Percentiles rank a stretch among this genome's conserved stretches.
phyloP scores from a whole-genome alignment of 2,888 invertebrate species.

The Sinohyriopsis cumingii region DNA sequence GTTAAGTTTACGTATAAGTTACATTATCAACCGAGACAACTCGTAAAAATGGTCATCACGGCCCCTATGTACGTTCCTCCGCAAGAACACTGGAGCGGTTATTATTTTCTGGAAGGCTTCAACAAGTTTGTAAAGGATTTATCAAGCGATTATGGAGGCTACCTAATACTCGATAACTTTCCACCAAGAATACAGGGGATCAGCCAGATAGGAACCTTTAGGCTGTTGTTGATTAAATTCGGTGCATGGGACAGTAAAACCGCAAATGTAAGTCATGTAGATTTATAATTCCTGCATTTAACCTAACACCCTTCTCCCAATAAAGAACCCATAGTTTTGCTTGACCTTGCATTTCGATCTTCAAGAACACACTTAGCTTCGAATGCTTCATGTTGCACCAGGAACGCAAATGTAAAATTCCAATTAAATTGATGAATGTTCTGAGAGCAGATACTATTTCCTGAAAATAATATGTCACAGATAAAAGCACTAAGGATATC shows the following conservation, averaged over 20 bases:
- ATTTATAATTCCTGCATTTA: too few relatives aligned
- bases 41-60: constrained; percentile 14
- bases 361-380: too few relatives aligned
- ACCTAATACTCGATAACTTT: constrained; percentile 24
- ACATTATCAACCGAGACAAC: constrained; percentile 16
- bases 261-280: background rate
- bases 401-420: too few relatives aligned
- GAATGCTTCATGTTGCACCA: too few relatives aligned
- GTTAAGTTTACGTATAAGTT: constrained; percentile 31
- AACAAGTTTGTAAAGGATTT: constrained; percentile 9
- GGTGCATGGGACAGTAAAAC: constrained; percentile 32
- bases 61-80: constrained; percentile 8
- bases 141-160: constrained; percentile 38
- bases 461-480: too few relatives aligned
- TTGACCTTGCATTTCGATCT: too few relatives aligned
- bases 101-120: constrained; percentile 10
- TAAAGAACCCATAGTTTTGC: too few relatives aligned
- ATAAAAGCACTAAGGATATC: too few relatives aligned
- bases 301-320: too few relatives aligned
- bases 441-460: too few relatives aligned
- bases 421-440: too few relatives aligned
- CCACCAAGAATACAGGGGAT: background rate
- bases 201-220: constrained; percentile 11
- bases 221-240: constrained; percentile 28
- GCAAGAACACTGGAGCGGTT: background rate